Conservation (phyloP, 2,888 invertebrate species). For the Nesidiocoris tenuis region DNA sequence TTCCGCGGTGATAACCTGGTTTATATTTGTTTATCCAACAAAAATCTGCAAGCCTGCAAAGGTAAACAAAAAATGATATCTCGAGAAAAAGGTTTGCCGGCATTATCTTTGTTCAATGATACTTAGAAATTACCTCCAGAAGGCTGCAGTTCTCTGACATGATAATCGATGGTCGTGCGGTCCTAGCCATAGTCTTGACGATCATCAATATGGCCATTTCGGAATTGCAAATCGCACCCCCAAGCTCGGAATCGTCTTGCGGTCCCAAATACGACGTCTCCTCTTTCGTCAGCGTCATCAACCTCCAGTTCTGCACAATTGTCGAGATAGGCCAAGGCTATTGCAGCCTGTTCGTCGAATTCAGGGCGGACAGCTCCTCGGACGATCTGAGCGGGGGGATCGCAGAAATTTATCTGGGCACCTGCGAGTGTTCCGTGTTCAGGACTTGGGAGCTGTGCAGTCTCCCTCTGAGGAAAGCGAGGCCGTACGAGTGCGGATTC, state of each 20-base stretch:
- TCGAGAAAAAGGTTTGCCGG: no score
- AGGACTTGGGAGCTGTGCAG: slow-evolving; percentile 56
- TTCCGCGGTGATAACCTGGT: neutral
- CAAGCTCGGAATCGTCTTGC: slow-evolving; percentile 20
- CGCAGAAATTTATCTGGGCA: slow-evolving; percentile 56
- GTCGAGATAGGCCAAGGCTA: slow-evolving; percentile 57
- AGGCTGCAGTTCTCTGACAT: no score
- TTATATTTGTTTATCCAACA: neutral
- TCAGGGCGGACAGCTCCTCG: slow-evolving; percentile 46
- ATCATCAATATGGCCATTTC: neutral
- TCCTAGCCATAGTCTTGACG: neutral
- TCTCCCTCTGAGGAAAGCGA: slow-evolving; percentile 52
- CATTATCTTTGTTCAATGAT: no score
- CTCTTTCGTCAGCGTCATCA: slow-evolving; percentile 51
- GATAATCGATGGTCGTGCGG: neutral
- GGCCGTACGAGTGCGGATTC: slow-evolving; percentile 54
- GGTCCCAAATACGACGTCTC: slow-evolving; percentile 45
- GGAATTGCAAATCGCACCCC: neutral
- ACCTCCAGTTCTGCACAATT: slow-evolving; percentile 57
- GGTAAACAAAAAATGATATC: no score
- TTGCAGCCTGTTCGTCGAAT: slow-evolving; percentile 55
- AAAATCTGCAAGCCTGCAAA: no score
- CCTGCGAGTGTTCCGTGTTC: slow-evolving; percentile 55
- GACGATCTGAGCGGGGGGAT: slow-evolving; percentile 30
- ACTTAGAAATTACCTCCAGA: no score